Evolutionary conservation across 1,140 invertebrate genomes (phyloP), one percentile per base, ranked within the genome.

Genomic region (Drosophila athabasca): DNA sequence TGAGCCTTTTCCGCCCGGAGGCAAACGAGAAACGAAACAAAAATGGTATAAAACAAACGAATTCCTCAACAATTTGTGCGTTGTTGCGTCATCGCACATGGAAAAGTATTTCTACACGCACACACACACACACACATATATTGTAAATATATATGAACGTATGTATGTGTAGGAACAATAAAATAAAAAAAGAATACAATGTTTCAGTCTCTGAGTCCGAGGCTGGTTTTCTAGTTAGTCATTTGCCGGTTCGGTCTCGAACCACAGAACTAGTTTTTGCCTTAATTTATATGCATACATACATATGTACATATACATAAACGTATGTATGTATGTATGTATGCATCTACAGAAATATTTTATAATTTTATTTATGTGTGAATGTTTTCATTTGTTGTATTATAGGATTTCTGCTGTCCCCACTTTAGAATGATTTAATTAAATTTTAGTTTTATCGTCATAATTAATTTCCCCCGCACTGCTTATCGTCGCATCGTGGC

Each of bases 11-110:
- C 68, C 29, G 55, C 76, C 70, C 70, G 62, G 35, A 49, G 65
- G 57, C 65, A 22, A 68, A 35, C 45, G 19, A 49, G 66, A 69
- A 68, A 48, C 44, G 41, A 48, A 55, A 39, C 35, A 11, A 39
- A 39, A 39, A 39, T 39, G 35, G 9, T 39, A 39, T 13, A 69
- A 54, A 58, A 54, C 49, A 76, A 62, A 71, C 44, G 59, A 85
- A 82, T 87, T 76, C 75, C 70, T 76, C 74, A 72, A 79, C 62
- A 68, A 64, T 62, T 72, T 65, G 57, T 77, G 66, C 78, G 72
- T 76, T 74, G 61, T 75, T 85, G 82, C 81, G 82, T 85, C 81
- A 85, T 87, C 81, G 69, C 55, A 46, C 39, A 66, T 74, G 69
- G 77, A 85, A 74, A 79, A 61, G 48, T 67, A 50, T 60, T 51